Conservation (phyloP, 2,797 vertebrate genomes). For the Brachyrhaphis roseni region DNA sequence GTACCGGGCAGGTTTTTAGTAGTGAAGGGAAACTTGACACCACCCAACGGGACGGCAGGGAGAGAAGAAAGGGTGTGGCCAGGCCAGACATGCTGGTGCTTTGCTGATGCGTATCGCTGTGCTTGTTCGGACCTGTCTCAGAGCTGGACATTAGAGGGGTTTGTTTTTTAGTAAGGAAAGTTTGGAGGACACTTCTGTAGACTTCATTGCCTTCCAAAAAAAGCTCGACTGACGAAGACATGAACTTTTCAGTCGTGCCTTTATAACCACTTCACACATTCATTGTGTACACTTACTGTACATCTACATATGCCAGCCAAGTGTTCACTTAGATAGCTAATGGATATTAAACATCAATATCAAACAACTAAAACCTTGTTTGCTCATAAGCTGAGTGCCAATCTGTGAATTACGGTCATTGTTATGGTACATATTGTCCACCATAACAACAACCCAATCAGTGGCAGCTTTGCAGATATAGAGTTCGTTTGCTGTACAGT, state of each 20-base stretch:
- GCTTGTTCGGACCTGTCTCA: slow-evolving; percentile 35
- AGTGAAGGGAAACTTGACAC: slow-evolving; percentile 72
- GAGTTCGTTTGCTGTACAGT: neutral
- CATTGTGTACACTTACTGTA: neutral
- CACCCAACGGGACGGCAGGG: slow-evolving; percentile 58
- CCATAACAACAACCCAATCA: neutral
- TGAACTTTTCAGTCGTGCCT: slow-evolving; percentile 14
- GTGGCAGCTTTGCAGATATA: neutral
- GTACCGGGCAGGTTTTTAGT: slow-evolving; percentile 72
- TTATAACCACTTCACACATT: slow-evolving; percentile 12
- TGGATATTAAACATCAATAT: slow-evolving; percentile 1
- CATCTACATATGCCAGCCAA: slow-evolving; percentile 27
- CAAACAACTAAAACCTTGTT: slow-evolving; percentile 4
- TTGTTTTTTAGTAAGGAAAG: neutral
- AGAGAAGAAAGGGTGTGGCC: slow-evolving; percentile 70
- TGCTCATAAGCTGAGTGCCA: neutral
- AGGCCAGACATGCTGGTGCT: slow-evolving; percentile 71
- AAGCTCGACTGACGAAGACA: slow-evolving; percentile 24
- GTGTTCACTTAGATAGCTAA: slow-evolving; percentile 32
- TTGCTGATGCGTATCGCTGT: slow-evolving; percentile 28
- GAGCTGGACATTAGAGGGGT: slow-evolving; percentile 33
- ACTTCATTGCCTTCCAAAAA: neutral
- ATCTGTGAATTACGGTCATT: neutral
- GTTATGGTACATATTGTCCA: neutral
- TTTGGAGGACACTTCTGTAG: neutral